phyloP scores from a whole-genome alignment of 2,797 vertebrate species.

The Champsocephalus gunnari region DNA sequence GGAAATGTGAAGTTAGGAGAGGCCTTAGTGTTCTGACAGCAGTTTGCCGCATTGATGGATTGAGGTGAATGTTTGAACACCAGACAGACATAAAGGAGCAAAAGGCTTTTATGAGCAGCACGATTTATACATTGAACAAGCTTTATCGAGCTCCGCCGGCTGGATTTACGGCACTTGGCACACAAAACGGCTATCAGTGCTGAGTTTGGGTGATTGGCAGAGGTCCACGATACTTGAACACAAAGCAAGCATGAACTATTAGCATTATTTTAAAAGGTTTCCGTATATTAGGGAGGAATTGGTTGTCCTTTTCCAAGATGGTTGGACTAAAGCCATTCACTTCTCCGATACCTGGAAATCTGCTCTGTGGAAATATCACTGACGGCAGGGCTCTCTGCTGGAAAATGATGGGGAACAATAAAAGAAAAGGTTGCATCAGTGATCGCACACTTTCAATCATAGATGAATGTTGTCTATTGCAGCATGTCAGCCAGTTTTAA shows the following conservation, averaged over 20 bases:
- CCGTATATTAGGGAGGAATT: constrained; percentile 67
- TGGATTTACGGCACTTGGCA: constrained; percentile 75
- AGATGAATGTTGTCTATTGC: constrained; percentile 20
- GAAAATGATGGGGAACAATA: constrained; percentile 49
- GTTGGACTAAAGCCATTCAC: constrained; percentile 61
- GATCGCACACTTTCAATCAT: constrained; percentile 28
- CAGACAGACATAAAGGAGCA: constrained; percentile 80
- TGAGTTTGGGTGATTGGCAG: constrained; percentile 68
- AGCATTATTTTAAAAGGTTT: constrained; percentile 79
- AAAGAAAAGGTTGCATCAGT: constrained; percentile 43
- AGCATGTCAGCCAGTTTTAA: constrained; percentile 30
- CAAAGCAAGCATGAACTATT: constrained; percentile 76
- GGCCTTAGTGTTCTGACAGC: constrained; percentile 66
- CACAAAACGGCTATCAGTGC: constrained; percentile 57
- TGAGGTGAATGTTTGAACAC: constrained; percentile 77
- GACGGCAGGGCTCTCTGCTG: constrained; percentile 38
- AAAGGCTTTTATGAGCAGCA: constrained; percentile 77
- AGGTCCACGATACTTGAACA: constrained; percentile 56
- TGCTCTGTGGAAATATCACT: constrained; percentile 53
- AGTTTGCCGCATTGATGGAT: constrained; percentile 73
- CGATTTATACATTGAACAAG: constrained; percentile 80
- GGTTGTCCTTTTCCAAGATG: constrained; percentile 62
- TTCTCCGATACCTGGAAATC: constrained; percentile 53
- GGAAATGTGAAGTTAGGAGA: constrained; percentile 63
- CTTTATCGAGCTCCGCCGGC: constrained; percentile 63